Evolutionary conservation across 2,888 invertebrate species (phyloP).

Genomic region (Mamestra brassicae): DNA sequence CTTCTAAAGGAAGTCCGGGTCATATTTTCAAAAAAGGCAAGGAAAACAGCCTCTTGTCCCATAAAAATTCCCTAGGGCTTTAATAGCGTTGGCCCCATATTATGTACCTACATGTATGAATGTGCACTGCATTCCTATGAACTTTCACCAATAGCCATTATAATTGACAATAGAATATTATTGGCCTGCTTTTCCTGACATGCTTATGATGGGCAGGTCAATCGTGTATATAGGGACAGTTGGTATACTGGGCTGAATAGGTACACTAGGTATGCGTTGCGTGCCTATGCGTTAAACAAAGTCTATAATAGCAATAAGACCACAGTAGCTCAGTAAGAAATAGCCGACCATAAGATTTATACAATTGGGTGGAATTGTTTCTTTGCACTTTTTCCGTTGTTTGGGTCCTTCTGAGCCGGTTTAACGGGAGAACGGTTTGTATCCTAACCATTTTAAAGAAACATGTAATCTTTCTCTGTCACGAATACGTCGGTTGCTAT

Average conservation of each 20-base stretch:
- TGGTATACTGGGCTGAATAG: constrained; percentile 16
- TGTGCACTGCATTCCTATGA: constrained; percentile 47
- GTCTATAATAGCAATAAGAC: not conserved
- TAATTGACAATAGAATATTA: constrained; percentile 42
- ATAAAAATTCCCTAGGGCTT: constrained; percentile 68
- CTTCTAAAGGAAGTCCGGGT: not conserved
- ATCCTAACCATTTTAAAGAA: no score
- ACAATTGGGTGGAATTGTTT: no score
- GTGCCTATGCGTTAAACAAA: not conserved
- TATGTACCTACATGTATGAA: constrained; percentile 8
- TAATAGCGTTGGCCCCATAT: constrained; percentile 31
- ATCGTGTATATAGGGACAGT: not conserved
- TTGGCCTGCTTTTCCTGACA: constrained; percentile 50
- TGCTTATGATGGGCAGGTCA: constrained; percentile 22
- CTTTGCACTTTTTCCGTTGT: no score
- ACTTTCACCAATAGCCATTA: constrained; percentile 63
- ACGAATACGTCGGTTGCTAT: no score
- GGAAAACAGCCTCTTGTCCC: constrained; percentile 13
- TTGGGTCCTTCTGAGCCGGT: no score
- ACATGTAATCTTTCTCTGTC: no score
- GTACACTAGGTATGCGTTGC: not conserved
- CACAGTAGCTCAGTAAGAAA: no score
- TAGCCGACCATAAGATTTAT: no score
- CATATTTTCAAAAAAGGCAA: not conserved
- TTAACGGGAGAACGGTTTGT: no score